A percentile compares a stretch with the other conserved stretches of the same genome.
These are phyloP conservation scores for Presbytis comata DNA, from an alignment of 2,797 vertebrate species.

Conservation along the genomic window DNA sequence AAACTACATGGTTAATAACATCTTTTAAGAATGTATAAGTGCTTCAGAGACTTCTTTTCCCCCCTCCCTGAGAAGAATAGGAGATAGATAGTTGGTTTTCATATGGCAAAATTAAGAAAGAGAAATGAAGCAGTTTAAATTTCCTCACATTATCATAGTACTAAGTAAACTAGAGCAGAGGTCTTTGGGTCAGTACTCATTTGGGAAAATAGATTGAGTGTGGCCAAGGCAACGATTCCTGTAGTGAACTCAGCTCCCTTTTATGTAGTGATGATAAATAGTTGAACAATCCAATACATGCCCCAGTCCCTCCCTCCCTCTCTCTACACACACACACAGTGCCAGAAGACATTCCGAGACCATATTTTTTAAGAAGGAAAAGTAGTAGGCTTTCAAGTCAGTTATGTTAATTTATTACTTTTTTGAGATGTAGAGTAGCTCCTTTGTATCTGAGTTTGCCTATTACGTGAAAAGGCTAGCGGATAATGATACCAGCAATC, in stretches of 20 bases:
- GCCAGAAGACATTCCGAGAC: neutral
- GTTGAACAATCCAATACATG: neutral
- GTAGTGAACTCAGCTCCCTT: neutral
- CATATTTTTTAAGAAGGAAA: neutral
- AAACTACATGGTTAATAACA: neutral
- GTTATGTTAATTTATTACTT: neutral
- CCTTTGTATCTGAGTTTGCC: neutral
- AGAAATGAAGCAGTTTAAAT: neutral
- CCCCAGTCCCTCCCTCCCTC: no score
- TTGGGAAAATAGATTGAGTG: neutral
- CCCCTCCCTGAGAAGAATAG: neutral
- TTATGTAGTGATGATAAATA: neutral
- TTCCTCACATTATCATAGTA: neutral
- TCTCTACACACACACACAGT: rapidly evolving
- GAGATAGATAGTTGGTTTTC: neutral
- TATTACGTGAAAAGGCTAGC: neutral
- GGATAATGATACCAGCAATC: neutral
- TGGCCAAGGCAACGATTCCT: neutral
- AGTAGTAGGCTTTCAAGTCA: neutral
- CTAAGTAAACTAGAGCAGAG: neutral
- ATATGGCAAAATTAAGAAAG: neutral
- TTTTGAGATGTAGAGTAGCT: neutral
- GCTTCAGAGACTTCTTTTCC: neutral
- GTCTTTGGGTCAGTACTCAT: neutral
- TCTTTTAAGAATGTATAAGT: neutral